Conservation (phyloP, 2,797 vertebrate species). For the Acanthurus lineatus region DNA sequence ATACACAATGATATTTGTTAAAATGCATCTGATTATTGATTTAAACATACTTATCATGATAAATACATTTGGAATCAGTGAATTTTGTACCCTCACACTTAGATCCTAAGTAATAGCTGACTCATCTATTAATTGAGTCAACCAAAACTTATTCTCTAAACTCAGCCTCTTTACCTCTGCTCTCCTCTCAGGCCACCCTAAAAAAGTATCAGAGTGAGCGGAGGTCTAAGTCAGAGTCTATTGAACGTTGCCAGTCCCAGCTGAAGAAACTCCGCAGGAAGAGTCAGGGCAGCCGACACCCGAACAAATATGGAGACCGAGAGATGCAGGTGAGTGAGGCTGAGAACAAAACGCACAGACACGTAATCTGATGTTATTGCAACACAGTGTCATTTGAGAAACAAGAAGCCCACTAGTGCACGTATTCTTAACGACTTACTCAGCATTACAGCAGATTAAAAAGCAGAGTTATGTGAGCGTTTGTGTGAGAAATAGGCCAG, state of each 20-base stretch:
- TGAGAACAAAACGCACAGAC: not conserved
- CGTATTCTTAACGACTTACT: slow-evolving; percentile 29
- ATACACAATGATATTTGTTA: not conserved
- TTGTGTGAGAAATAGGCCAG: slow-evolving; percentile 52
- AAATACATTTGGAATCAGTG: not conserved
- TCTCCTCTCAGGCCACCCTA: slow-evolving; percentile 84
- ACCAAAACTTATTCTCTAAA: not conserved
- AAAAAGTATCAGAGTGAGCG: slow-evolving; percentile 92
- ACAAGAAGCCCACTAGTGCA: slow-evolving; percentile 27
- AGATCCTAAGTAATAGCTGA: not conserved
- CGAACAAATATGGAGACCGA: slow-evolving; percentile 91
- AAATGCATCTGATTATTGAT: not conserved
- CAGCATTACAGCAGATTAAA: slow-evolving; percentile 54
- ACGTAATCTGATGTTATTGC: not conserved
- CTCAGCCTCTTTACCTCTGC: too few relatives aligned
- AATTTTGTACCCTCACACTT: not conserved
- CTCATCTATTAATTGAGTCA: not conserved
- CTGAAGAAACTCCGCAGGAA: slow-evolving; percentile 91
- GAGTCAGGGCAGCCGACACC: slow-evolving; percentile 89
- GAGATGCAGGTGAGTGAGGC: slow-evolving; percentile 88
- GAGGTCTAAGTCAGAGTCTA: slow-evolving; percentile 88
- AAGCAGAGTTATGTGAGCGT: slow-evolving; percentile 28
- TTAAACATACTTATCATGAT: not conserved
- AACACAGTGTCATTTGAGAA: slow-evolving; percentile 13
- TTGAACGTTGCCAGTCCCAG: slow-evolving; percentile 90